Evolutionary conservation across 2,797 vertebrate genomes (phyloP).

Genomic region (Sebastes minor): DNA sequence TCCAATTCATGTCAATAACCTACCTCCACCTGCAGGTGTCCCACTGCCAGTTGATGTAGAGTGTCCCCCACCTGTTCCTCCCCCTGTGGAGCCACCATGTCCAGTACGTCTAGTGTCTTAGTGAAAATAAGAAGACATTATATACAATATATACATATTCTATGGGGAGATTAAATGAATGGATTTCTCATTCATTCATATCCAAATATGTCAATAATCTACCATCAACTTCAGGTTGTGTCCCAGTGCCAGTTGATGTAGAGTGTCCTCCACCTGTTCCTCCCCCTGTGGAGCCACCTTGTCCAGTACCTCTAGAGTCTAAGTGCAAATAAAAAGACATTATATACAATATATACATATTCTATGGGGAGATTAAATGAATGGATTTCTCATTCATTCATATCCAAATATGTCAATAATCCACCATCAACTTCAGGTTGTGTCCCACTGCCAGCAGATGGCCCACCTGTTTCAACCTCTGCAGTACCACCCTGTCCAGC

Average conservation of each 20-base stretch:
- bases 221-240: neutral
- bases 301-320: too few relatives aligned
- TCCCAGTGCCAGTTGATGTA: neutral
- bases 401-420: neutral
- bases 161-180: neutral
- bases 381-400: neutral
- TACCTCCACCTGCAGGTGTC: neutral
- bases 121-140: too few relatives aligned
- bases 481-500: neutral
- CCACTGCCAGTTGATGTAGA: neutral
- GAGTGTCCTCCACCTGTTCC: too few relatives aligned
- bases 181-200: neutral
- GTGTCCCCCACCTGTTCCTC: too few relatives aligned
- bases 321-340: too few relatives aligned
- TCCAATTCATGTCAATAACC: neutral
- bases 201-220: neutral
- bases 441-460: neutral
- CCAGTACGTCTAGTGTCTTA: rapidly evolving
- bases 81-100: neutral
- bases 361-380: neutral
- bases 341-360: neutral
- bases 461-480: neutral
- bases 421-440: neutral
- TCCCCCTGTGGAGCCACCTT: neutral
- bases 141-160: neutral